Conservation (phyloP, 2,888 invertebrate species). For the Oligia latruncula region DNA sequence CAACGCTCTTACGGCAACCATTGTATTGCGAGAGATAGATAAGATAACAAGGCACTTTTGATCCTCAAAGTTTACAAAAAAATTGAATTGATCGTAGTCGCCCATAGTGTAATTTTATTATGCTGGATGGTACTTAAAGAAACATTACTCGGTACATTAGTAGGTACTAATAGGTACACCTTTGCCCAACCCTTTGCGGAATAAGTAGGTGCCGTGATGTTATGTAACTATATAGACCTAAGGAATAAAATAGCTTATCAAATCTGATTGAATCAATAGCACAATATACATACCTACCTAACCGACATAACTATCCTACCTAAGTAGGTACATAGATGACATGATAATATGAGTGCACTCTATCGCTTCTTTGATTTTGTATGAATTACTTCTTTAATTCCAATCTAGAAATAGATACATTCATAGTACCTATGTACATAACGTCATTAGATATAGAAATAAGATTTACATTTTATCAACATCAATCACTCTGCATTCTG, state of each 20-base stretch:
- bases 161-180: too few species aligned
- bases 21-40: too few species aligned
- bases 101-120: background rate
- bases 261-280: slow-evolving; percentile 7
- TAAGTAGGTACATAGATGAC: background rate
- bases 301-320: background rate
- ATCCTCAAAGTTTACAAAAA: too few species aligned
- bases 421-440: too few species aligned
- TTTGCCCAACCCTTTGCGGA: too few species aligned
- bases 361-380: slow-evolving; percentile 9
- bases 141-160: too few species aligned
- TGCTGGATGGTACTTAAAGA: background rate
- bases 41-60: too few species aligned
- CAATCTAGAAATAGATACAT: background rate
- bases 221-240: background rate
- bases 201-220: background rate
- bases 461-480: background rate
- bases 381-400: background rate
- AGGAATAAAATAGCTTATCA: slow-evolving; percentile 23
- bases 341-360: background rate
- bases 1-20: too few species aligned
- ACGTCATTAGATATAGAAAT: background rate
- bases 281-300: background rate
- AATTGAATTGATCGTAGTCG: too few species aligned
- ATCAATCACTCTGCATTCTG: background rate